Percentiles rank a stretch among this genome's conserved stretches.
phyloP scores from a whole-genome alignment of 2,888 invertebrate species.

The Ectobius pallidus region DNA sequence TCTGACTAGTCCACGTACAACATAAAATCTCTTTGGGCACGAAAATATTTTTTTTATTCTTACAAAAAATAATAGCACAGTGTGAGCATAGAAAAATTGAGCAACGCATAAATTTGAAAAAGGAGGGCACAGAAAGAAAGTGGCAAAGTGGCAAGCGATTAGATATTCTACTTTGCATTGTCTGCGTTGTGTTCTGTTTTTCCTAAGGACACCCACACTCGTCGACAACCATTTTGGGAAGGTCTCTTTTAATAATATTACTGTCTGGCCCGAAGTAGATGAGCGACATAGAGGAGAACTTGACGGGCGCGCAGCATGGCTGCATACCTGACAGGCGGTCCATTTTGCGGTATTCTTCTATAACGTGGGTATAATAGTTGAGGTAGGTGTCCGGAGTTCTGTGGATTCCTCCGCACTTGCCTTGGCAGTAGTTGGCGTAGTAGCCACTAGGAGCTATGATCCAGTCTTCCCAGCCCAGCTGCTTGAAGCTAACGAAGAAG shows the following conservation, averaged over 20 bases:
- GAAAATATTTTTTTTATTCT: constrained; percentile 5
- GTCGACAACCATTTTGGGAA: constrained; percentile 95
- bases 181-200: background rate
- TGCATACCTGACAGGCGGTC: constrained; percentile 78
- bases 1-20: no score
- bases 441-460: constrained; percentile 90
- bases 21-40: constrained; percentile 4
- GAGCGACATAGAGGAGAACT: constrained; percentile 90
- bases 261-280: constrained; percentile 91
- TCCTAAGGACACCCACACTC: constrained; percentile 86
- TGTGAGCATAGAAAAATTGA: constrained; percentile 14
- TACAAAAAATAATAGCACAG: background rate
- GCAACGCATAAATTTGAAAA: constrained; percentile 18
- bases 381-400: constrained; percentile 82
- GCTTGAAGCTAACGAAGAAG: constrained; percentile 90
- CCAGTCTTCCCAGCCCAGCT: constrained; percentile 95
- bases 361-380: constrained; percentile 89
- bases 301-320: constrained; percentile 90
- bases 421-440: constrained; percentile 92
- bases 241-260: constrained; percentile 90
- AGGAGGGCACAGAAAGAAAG: background rate
- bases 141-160: background rate
- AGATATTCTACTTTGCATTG: background rate
- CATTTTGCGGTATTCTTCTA: constrained; percentile 85
- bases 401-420: constrained; percentile 79